Base-by-base conservation (phyloP, 2,113 vertebrate species). In the Sapayoa aenigma region DNA sequence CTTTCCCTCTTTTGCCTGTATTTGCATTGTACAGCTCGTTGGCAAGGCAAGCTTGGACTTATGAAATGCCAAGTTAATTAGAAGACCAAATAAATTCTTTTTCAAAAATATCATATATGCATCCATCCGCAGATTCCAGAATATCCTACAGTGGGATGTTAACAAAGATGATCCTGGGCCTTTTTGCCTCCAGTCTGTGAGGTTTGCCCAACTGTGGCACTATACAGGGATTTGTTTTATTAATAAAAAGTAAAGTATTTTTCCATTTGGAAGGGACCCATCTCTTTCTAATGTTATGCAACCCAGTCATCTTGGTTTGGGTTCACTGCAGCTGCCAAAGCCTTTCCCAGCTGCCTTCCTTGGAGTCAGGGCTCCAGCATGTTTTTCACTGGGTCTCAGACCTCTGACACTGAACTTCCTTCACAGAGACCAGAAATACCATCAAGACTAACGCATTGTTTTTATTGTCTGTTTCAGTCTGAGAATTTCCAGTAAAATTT, bases 351-450 rank as follows among this genome's bases (percentile, higher is more conserved):
- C 91, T 95, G 94, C 33, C 30, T 92, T 65, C 60, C 80, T 31
- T 3, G 0, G 50, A 58, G 53, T 63, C 72, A 49, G 23, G 62
- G 33, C 73, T 91, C 92, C 91, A 92, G 1, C 23, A 33, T 21
- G 21, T 72, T 73, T 65, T 89, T 82, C 55, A 41, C 58, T 46
- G 50, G 7, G 35, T 42, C n/a, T 92, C 21, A 76, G 89, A 90
- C 81, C 84, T 93, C 82, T 93, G 92, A 82, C 89, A 46, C 87
- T 74, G 87, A 96, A 84, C 84, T 94, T 93, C 95, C 74, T 93
- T 87, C 46, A 42, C 24, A 56, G 81, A 69, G 75, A 80, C 24
- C 35, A 90, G 87, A 94, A 91, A 94, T 78, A 87, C 78, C 87
- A 88, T 56, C 67, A 46, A 47, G 50, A 74, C 72, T 44, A 69